Conservation (phyloP, 2,797 vertebrate genomes). For the Pseudocheirus occidentalis region DNA sequence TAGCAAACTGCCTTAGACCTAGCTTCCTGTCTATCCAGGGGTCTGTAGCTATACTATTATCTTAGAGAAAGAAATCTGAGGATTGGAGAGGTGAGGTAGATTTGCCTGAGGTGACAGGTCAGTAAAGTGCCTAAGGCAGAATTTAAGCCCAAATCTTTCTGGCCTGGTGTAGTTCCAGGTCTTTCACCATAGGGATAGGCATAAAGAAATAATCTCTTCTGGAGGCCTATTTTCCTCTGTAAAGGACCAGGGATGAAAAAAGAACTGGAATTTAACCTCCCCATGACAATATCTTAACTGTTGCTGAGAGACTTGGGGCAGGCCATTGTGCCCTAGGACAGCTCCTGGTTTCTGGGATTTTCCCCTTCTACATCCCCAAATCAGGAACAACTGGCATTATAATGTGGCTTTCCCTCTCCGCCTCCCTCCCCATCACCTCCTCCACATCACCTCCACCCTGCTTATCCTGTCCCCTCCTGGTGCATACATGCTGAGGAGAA, state of each 20-base stretch:
- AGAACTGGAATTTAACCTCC: not conserved
- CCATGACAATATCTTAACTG: not conserved
- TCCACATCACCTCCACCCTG: not conserved
- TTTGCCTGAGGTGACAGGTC: not conserved
- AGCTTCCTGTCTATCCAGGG: not conserved
- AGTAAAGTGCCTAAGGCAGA: not conserved
- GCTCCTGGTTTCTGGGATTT: not conserved
- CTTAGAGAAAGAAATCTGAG: not conserved
- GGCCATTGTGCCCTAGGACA: not conserved
- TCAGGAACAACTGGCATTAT: not conserved
- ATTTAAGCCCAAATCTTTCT: not conserved
- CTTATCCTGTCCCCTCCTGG: not conserved
- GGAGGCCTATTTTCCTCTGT: not conserved
- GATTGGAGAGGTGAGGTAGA: not conserved
- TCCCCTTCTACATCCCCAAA: not conserved
- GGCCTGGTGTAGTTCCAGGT: not conserved
- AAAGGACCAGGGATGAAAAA: not conserved
- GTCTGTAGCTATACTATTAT: not conserved
- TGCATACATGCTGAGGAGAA: conserved; percentile 25
- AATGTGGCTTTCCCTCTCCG: not conserved
- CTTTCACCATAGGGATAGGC: not conserved
- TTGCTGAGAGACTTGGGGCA: not conserved
- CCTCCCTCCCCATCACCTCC: not conserved
- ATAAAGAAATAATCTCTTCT: not conserved
- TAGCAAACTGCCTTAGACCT: not conserved